These are phyloP conservation scores for Cryptocheilus praepositus DNA, from an alignment of 2,888 invertebrate genomes.

Conservation along the genomic window DNA sequence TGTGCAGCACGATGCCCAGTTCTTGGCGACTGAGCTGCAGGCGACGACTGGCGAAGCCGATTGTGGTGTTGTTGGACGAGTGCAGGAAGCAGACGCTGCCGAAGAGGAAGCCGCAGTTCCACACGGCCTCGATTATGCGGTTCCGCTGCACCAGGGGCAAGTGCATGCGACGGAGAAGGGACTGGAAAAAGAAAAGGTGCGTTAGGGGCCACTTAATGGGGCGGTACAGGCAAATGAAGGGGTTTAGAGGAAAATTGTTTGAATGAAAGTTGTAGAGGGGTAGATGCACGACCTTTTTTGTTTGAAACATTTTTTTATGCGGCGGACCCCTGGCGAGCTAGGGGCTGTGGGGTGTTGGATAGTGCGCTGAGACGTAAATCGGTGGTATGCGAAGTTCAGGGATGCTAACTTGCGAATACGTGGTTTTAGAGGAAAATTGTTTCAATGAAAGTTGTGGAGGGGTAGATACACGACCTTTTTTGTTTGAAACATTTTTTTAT, in stretches of 20 bases:
- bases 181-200: conserved; percentile 37
- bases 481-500: background rate
- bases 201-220: no score
- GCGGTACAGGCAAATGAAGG: no score
- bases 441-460: no score
- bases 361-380: no score
- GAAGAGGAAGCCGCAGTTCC: conserved; percentile 58
- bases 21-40: conserved; percentile 43
- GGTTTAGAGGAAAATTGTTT: no score
- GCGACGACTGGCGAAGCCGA: conserved; percentile 33
- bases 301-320: background rate
- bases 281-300: no score
- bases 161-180: conserved; percentile 56
- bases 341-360: no score
- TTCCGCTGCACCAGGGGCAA: conserved; percentile 52
- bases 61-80: conserved; percentile 32
- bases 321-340: no score
- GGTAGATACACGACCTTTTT: no score
- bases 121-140: conserved; percentile 56
- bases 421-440: background rate
- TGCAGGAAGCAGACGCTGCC: conserved; percentile 57
- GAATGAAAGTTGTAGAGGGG: no score
- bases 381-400: background rate
- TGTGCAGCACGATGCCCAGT: conserved; percentile 53
- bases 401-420: conserved; percentile 6